phyloP scores from a whole-genome alignment of 2,797 vertebrate genomes.

The Hemibagrus guttatus region DNA sequence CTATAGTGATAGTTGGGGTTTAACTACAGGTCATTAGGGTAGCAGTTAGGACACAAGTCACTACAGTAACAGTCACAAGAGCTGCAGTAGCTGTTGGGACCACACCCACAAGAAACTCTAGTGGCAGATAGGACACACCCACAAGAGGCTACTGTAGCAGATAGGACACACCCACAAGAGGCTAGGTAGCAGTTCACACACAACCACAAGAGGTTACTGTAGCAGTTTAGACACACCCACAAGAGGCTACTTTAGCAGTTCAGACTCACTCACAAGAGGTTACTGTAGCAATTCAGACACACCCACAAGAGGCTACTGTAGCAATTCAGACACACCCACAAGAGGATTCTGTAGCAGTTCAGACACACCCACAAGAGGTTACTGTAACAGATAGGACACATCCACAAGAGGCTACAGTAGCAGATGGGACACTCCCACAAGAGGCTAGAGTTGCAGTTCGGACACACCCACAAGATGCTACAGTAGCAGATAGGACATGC shows the following conservation, averaged over 20 bases:
- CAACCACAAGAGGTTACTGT: background rate
- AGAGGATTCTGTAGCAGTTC: background rate
- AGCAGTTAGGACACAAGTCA: background rate
- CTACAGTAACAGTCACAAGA: background rate
- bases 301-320: background rate
- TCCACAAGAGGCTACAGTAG: no score
- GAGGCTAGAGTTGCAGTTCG: background rate
- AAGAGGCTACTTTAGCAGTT: background rate
- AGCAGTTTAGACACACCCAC: background rate
- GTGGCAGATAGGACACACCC: background rate
- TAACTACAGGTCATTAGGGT: background rate
- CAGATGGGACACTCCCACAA: no score
- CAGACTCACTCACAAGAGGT: background rate
- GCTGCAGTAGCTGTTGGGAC: background rate
- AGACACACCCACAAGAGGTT: no score
- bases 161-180: background rate
- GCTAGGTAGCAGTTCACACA: background rate
- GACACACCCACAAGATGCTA: background rate
- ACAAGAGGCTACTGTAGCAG: no score
- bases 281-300: background rate
- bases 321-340: background rate
- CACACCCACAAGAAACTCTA: background rate
- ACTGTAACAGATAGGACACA: no score
- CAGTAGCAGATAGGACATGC: background rate
- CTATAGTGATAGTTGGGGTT: no score